phyloP scores from a whole-genome alignment of 2,888 invertebrate species.

The Unio pictorum region DNA sequence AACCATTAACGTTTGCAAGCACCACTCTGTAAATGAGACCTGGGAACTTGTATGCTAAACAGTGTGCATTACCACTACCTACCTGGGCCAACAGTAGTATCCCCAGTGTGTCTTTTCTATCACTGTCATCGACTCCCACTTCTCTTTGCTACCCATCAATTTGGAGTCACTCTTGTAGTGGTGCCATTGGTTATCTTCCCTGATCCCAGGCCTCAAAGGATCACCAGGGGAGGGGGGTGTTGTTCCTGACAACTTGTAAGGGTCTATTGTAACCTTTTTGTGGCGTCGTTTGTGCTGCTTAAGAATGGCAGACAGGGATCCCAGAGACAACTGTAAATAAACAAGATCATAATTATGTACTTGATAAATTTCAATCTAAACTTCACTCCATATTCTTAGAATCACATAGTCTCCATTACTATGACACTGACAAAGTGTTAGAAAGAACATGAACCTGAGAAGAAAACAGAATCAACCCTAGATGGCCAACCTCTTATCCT shows the following conservation, averaged over 20 bases:
- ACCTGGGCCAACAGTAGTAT: constrained; percentile 76
- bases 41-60: not conserved
- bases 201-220: constrained; percentile 70
- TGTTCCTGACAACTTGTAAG: constrained; percentile 61
- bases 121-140: constrained; percentile 83
- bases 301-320: constrained; percentile 78
- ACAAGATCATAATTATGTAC: constrained; percentile 25
- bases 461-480: too few relatives aligned
- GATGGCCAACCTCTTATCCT: too few relatives aligned
- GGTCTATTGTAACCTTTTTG: constrained; percentile 77
- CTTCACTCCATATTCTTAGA: not conserved
- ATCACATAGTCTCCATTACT: not conserved
- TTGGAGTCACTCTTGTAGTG: constrained; percentile 78
- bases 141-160: constrained; percentile 78
- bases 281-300: constrained; percentile 82
- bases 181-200: constrained; percentile 83
- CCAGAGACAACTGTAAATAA: constrained; percentile 75
- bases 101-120: constrained; percentile 79
- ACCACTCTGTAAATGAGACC: not conserved
- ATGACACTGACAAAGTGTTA: not conserved
- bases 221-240: constrained; percentile 15
- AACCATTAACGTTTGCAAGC: not conserved
- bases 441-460: too few relatives aligned
- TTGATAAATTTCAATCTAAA: not conserved
- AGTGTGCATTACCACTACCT: constrained; percentile 14